These are phyloP conservation scores for Strongylocentrotus purpuratus DNA, from an alignment of 35 echinoderm and acorn worm species.

Conservation along the genomic window DNA sequence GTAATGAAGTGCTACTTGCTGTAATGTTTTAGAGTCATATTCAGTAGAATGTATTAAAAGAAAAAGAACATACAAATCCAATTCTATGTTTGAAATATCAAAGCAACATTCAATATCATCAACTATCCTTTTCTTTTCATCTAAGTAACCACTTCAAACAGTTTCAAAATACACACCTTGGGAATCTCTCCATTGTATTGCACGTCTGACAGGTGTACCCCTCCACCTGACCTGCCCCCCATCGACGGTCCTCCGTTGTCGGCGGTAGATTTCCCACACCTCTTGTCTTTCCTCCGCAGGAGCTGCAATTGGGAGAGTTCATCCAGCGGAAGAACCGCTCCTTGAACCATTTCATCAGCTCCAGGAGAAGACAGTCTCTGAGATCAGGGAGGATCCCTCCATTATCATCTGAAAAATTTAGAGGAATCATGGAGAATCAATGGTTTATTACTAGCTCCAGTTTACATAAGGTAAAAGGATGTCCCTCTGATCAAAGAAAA, in stretches of 20 bases:
- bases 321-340: slow-evolving; percentile 88
- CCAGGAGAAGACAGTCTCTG: slow-evolving; percentile 81
- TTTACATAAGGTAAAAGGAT: too few relatives aligned
- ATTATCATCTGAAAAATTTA: background rate
- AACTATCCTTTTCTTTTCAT: background rate
- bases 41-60: too few relatives aligned
- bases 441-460: too few relatives aligned
- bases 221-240: slow-evolving; percentile 83
- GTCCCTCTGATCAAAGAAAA: too few relatives aligned
- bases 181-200: slow-evolving; percentile 74
- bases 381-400: slow-evolving; percentile 60
- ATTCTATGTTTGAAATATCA: too few relatives aligned
- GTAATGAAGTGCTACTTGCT: too few relatives aligned
- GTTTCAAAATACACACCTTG: slow-evolving; percentile 65
- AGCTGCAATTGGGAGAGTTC: slow-evolving; percentile 73
- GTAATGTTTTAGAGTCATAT: too few relatives aligned
- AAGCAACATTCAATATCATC: background rate
- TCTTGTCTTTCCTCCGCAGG: slow-evolving; percentile 66
- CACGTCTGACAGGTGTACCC: slow-evolving; percentile 77
- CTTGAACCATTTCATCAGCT: slow-evolving; percentile 97
- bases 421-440: background rate
- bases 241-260: slow-evolving; percentile 73
- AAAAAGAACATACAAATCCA: too few relatives aligned
- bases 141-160: background rate
- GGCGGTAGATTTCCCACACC: slow-evolving; percentile 77